Evolutionary conservation across 92 coral and sea anemone species (phyloP).

Genomic region (Siderastrea radians): DNA sequence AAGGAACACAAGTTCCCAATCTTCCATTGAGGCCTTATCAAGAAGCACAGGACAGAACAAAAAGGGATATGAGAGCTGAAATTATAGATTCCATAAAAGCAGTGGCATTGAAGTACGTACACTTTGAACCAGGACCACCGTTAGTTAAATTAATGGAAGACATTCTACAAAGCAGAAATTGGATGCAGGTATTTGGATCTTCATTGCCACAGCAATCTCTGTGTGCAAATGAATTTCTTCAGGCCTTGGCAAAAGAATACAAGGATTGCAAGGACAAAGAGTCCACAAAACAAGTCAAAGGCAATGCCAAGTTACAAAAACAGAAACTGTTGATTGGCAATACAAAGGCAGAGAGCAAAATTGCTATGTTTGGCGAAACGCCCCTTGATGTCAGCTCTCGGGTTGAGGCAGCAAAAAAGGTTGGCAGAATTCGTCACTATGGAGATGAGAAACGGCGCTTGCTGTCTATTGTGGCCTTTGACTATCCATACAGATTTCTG

Average conservation of each 20-base stretch:
- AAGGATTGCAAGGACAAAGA: slow-evolving; percentile 41
- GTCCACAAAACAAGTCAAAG: slow-evolving; percentile 5
- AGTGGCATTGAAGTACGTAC: slow-evolving; percentile 34
- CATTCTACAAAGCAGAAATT: slow-evolving; percentile 14
- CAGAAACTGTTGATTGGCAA: slow-evolving; percentile 54
- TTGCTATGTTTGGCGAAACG: slow-evolving; percentile 19
- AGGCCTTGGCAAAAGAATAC: slow-evolving; percentile 48
- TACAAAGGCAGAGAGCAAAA: slow-evolving; percentile 16
- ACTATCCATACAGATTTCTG: slow-evolving; percentile 34
- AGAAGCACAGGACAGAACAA: not conserved
- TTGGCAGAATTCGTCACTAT: slow-evolving; percentile 14
- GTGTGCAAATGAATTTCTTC: slow-evolving; percentile 5
- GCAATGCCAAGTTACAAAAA: slow-evolving; percentile 14
- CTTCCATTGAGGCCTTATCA: not conserved
- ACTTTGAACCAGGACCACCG: slow-evolving; percentile 20
- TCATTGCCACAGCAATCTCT: not conserved
- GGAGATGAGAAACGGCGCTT: slow-evolving; percentile 50
- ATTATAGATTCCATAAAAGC: slow-evolving; percentile 12
- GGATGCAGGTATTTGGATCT: slow-evolving; percentile 13
- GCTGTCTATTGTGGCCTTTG: slow-evolving; percentile 57
- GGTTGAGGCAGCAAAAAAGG: slow-evolving; percentile 41
- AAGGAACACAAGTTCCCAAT: not conserved
- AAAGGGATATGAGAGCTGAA: not conserved
- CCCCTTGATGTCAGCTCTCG: slow-evolving; percentile 23
- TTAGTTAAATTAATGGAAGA: slow-evolving; percentile 24